These are phyloP conservation scores for Neodontobutis hainanensis DNA, from an alignment of 2,113 vertebrate genomes.

Conservation along the genomic window DNA sequence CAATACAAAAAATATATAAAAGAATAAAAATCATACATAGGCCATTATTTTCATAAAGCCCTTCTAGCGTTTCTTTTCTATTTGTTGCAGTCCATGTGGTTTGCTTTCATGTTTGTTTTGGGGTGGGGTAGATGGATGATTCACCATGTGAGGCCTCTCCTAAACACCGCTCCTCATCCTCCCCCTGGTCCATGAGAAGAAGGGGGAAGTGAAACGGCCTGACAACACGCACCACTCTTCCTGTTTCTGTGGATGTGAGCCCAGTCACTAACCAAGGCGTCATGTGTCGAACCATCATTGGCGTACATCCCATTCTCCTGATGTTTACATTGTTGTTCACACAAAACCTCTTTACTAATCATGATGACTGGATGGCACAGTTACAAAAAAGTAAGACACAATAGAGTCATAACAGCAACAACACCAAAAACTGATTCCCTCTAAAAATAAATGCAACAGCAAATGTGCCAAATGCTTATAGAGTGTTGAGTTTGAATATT, in stretches of 20 bases:
- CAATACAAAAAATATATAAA: too few relatives aligned
- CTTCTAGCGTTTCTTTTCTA: not conserved
- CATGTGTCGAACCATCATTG: not conserved
- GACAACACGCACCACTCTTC: slow-evolving; percentile 68
- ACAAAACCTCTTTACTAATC: not conserved
- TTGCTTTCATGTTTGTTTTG: not conserved
- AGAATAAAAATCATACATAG: too few relatives aligned
- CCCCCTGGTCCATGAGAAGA: slow-evolving; percentile 19
- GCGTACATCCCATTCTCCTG: not conserved
- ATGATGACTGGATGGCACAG: not conserved
- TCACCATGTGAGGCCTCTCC: slow-evolving; percentile 6
- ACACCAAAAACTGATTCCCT: too few relatives aligned
- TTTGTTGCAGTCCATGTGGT: too few relatives aligned
- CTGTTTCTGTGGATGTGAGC: slow-evolving; percentile 66
- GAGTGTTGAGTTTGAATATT: too few relatives aligned
- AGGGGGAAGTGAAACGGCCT: slow-evolving; percentile 80
- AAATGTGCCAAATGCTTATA: too few relatives aligned
- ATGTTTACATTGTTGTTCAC: not conserved
- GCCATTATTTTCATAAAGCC: too few relatives aligned
- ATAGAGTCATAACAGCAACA: too few relatives aligned
- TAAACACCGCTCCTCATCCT: slow-evolving; percentile 42
- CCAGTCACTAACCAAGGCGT: slow-evolving; percentile 3
- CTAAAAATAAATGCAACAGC: too few relatives aligned
- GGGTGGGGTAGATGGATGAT: slow-evolving; percentile 13
- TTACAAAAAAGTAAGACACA: not conserved